phyloP scores from a whole-genome alignment of 2,888 invertebrate species.

The Megastigmus dorsalis region DNA sequence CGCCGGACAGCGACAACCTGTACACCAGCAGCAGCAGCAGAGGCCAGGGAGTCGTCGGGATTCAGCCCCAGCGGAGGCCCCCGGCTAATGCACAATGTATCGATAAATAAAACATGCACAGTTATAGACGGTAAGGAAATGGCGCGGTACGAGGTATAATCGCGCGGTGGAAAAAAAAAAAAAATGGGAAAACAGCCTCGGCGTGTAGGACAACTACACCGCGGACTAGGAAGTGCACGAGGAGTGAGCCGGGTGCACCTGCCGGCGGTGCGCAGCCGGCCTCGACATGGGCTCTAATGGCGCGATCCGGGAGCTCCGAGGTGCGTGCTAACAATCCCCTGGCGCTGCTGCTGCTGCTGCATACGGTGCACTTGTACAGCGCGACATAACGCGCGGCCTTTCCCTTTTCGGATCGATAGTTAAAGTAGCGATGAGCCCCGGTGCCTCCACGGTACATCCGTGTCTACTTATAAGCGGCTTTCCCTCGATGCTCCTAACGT shows the following conservation, averaged over 20 bases:
- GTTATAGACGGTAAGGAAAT: slow-evolving; percentile 11
- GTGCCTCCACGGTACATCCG: too few species aligned
- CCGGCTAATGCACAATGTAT: slow-evolving; percentile 41
- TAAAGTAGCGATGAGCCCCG: not conserved
- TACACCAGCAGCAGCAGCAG: not conserved
- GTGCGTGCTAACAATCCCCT: slow-evolving; percentile 48
- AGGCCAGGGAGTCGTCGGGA: not conserved
- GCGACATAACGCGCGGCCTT: slow-evolving; percentile 22
- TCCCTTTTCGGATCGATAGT: slow-evolving; percentile 32
- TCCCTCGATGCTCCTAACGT: too few species aligned
- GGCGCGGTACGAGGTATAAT: not conserved
- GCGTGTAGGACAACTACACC: too few species aligned
- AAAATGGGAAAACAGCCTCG: not conserved
- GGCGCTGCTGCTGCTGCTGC: slow-evolving; percentile 10
- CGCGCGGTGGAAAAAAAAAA: slow-evolving; percentile 2
- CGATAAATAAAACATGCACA: slow-evolving; percentile 45
- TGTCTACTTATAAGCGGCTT: too few species aligned
- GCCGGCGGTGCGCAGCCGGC: too few species aligned
- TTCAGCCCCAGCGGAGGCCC: not conserved
- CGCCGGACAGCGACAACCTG: too few species aligned
- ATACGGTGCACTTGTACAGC: too few species aligned
- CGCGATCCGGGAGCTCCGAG: slow-evolving; percentile 57
- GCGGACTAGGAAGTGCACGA: slow-evolving; percentile 25
- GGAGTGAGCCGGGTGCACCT: slow-evolving; percentile 61
- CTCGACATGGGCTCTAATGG: slow-evolving; percentile 68